Evolutionary conservation across 2,888 invertebrate genomes (phyloP).

Genomic region (Rhimphoctona megacephalus): DNA sequence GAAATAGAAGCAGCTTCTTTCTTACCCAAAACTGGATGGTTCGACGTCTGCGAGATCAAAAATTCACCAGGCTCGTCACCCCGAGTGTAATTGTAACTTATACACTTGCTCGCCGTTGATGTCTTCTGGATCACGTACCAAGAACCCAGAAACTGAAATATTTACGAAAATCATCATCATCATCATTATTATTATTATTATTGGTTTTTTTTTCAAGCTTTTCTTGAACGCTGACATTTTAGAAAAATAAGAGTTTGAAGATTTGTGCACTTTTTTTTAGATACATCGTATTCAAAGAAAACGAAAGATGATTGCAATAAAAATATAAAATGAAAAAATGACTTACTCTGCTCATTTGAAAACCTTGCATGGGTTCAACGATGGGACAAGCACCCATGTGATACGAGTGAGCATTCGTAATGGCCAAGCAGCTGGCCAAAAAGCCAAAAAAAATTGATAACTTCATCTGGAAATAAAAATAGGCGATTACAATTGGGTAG

Average conservation of each 20-base stretch:
- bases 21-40: slow-evolving; percentile 86
- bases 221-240: neutral
- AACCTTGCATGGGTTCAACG: slow-evolving; percentile 90
- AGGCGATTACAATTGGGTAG: slow-evolving; percentile 5
- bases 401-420: slow-evolving; percentile 87
- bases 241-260: too few relatives aligned
- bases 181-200: neutral
- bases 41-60: slow-evolving; percentile 90
- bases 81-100: slow-evolving; percentile 91
- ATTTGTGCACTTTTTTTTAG: too few relatives aligned
- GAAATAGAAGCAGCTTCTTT: neutral
- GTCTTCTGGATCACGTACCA: slow-evolving; percentile 95
- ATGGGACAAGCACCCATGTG: slow-evolving; percentile 91
- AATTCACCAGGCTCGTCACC: slow-evolving; percentile 90
- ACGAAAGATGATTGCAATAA: neutral
- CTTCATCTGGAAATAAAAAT: slow-evolving; percentile 73
- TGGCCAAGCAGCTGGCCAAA: slow-evolving; percentile 71
- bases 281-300: neutral
- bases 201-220: neutral
- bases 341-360: slow-evolving; percentile 91
- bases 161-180: neutral
- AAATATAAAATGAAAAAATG: neutral
- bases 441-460: slow-evolving; percentile 63
- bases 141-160: slow-evolving; percentile 89
- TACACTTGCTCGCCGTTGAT: slow-evolving; percentile 92